These are phyloP conservation scores for Dolichallabes microphthalmus DNA, from an alignment of 2,113 vertebrate genomes.

Conservation along the genomic window DNA sequence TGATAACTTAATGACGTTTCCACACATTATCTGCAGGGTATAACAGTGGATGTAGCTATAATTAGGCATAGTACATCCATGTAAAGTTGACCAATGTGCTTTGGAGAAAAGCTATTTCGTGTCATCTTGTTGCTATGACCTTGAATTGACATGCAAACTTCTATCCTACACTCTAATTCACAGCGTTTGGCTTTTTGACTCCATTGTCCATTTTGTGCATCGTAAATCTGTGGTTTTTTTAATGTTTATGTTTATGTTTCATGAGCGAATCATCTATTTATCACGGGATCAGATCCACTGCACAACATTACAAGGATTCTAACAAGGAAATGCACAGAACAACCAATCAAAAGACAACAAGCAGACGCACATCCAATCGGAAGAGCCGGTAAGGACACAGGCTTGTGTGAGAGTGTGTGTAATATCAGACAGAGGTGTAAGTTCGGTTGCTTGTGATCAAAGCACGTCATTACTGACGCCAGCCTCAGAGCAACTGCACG, in stretches of 20 bases:
- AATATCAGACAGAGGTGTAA: not conserved
- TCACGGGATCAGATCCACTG: not conserved
- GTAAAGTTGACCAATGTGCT: not conserved
- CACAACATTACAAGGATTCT: not conserved
- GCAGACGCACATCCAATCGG: conserved; percentile 6
- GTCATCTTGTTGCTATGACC: not conserved
- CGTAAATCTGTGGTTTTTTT: not conserved
- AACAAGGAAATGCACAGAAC: not conserved
- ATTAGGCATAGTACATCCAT: too few relatives aligned
- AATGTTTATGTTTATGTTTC: not conserved
- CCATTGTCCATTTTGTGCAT: not conserved
- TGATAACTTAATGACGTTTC: not conserved
- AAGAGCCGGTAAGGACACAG: not conserved
- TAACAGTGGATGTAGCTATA: not conserved
- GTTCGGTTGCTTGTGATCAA: not conserved
- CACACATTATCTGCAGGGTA: not conserved
- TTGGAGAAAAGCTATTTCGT: not conserved
- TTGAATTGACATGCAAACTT: not conserved
- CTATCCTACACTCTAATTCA: not conserved
- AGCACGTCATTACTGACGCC: not conserved
- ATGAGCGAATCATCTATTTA: not conserved
- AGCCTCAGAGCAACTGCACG: not conserved
- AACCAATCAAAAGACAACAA: not conserved
- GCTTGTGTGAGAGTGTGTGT: conserved; percentile 1
- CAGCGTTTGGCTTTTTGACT: too few relatives aligned